Evolutionary conservation across 1,140 invertebrate species (phyloP).

Genomic region (Ditylenchus dipsaci): DNA sequence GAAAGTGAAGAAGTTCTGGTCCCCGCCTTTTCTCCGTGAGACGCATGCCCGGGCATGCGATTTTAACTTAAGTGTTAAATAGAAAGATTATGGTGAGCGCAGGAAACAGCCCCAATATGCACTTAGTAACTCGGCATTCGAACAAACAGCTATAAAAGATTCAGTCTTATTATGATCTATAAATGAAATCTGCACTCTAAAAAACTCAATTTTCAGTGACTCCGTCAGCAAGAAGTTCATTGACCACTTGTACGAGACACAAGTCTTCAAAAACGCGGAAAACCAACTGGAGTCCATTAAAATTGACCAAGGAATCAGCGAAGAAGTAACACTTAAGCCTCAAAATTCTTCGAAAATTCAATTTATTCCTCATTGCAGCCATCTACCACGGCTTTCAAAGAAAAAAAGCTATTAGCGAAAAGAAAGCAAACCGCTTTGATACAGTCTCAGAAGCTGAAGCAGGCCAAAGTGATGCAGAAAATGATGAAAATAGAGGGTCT

Average conservation of each 20-base stretch:
- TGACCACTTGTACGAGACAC: conserved; percentile 1
- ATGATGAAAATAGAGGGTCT: conserved; percentile 16
- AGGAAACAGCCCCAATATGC: no score
- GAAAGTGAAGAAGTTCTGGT: no score
- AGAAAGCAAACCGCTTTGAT: conserved; percentile 11
- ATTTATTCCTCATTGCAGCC: background rate
- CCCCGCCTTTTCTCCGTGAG: no score
- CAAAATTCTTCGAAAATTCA: background rate
- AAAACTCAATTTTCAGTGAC: conserved; percentile 4
- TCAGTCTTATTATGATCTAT: no score
- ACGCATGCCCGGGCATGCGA: no score
- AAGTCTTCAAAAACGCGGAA: conserved; percentile 1
- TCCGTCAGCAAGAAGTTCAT: background rate
- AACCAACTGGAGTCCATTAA: background rate
- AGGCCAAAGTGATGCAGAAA: conserved; percentile 13
- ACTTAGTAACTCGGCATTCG: background rate
- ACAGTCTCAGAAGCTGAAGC: conserved; percentile 9
- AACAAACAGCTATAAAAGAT: no score
- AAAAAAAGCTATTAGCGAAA: conserved; percentile 10
- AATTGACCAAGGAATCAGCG: background rate
- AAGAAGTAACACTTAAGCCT: background rate
- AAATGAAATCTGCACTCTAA: no score
- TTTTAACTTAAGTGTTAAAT: no score
- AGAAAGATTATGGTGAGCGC: no score
- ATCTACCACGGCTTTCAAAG: conserved; percentile 2